These are phyloP conservation scores for Brassicogethes aeneus DNA, from an alignment of 2,888 invertebrate species.

Conservation along the genomic window DNA sequence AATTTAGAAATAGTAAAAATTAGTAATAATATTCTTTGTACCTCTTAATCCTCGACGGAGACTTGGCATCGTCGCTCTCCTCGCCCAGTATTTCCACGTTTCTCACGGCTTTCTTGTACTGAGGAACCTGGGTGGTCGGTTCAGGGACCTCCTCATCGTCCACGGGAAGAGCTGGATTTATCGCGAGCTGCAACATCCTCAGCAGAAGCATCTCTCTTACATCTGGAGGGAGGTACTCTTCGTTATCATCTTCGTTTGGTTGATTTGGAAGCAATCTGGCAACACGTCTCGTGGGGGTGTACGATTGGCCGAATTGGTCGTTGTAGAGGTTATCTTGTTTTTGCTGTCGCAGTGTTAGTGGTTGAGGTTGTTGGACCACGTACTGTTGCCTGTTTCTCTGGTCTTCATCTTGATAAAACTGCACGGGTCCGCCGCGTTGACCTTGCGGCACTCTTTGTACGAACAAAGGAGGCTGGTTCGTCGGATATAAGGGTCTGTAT, in stretches of 20 bases:
- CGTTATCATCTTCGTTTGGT: slow-evolving; percentile 27
- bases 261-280: slow-evolving; percentile 28
- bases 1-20: slow-evolving; percentile 6
- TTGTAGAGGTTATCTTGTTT: slow-evolving; percentile 10
- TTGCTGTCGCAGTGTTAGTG: slow-evolving; percentile 11
- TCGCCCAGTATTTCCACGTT: slow-evolving; percentile 67
- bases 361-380: slow-evolving; percentile 11
- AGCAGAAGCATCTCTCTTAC: slow-evolving; percentile 61
- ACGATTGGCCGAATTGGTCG: slow-evolving; percentile 25
- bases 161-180: slow-evolving; percentile 49
- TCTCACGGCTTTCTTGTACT: slow-evolving; percentile 50
- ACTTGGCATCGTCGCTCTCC: slow-evolving; percentile 38
- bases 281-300: slow-evolving; percentile 31
- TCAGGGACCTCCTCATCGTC: slow-evolving; percentile 29
- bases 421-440: slow-evolving; percentile 14
- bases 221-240: slow-evolving; percentile 58
- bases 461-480: slow-evolving; percentile 20
- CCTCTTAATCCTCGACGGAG: slow-evolving; percentile 20
- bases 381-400: slow-evolving; percentile 9
- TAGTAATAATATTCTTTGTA: slow-evolving; percentile 20
- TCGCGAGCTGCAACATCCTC: slow-evolving; percentile 64
- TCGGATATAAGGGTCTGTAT: slow-evolving; percentile 13
- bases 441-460: slow-evolving; percentile 14
- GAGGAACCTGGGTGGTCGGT: slow-evolving; percentile 41
- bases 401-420: slow-evolving; percentile 15